phyloP scores from a whole-genome alignment of 1,140 invertebrate species.

The Temnothorax curvispinosus region DNA sequence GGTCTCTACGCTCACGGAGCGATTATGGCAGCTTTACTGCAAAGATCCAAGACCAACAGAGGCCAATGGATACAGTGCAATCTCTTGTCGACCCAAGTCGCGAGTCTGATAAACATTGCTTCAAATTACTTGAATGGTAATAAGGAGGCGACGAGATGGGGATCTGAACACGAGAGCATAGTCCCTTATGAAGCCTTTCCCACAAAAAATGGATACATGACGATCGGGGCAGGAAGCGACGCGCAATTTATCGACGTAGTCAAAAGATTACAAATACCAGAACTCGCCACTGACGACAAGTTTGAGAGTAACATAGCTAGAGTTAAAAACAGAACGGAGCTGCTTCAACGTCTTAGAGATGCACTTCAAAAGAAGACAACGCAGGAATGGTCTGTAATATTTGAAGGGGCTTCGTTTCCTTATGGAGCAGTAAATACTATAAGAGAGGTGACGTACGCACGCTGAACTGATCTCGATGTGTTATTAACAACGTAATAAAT shows the following conservation, averaged over 20 bases:
- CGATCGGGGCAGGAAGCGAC: constrained; percentile 94
- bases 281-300: constrained; percentile 88
- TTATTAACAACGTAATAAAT: constrained; percentile 46
- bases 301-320: constrained; percentile 91
- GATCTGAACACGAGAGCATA: constrained; percentile 97
- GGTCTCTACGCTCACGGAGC: constrained; percentile 98
- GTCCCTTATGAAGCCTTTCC: constrained; percentile 97
- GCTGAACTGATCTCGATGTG: not conserved
- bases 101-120: constrained; percentile 95
- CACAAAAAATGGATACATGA: constrained; percentile 93
- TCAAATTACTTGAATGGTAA: constrained; percentile 96
- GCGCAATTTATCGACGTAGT: constrained; percentile 90
- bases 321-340: constrained; percentile 91
- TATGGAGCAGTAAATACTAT: constrained; percentile 96
- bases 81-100: constrained; percentile 96
- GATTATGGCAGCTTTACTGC: constrained; percentile 95
- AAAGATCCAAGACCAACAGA: constrained; percentile 91
- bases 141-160: constrained; percentile 91
- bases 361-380: constrained; percentile 90
- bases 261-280: constrained; percentile 87
- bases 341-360: constrained; percentile 88
- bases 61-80: constrained; percentile 98
- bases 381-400: constrained; percentile 91
- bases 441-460: constrained; percentile 85
- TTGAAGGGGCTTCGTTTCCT: constrained; percentile 92